Percentiles rank a stretch among this genome's conserved stretches.
Evolutionary conservation across 2,113 vertebrate species (phyloP).

Genomic region (Climacteris rufus): DNA sequence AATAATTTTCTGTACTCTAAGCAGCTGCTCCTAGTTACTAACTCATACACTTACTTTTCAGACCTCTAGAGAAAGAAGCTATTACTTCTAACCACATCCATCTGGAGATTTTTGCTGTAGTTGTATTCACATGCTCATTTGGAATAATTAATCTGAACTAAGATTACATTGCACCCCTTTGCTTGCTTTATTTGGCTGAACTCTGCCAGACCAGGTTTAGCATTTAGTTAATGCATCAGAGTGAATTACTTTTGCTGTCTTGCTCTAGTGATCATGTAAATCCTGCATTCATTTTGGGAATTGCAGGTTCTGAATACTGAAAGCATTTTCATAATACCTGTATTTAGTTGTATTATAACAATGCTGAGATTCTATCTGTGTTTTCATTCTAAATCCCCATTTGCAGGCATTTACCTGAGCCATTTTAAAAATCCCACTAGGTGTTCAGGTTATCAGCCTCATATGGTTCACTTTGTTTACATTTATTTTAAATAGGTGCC

Average conservation of each 20-base stretch:
- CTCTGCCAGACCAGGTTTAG: constrained; percentile 8
- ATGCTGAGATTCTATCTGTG: constrained; percentile 47
- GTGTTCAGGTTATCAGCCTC: constrained; percentile 50
- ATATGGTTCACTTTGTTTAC: background rate
- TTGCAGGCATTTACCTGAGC: constrained; percentile 64
- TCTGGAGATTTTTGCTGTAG: constrained; percentile 48
- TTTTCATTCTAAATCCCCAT: constrained; percentile 70
- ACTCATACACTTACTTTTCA: background rate
- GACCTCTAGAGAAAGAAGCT: constrained; percentile 42
- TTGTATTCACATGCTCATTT: constrained; percentile 51
- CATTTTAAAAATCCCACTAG: constrained; percentile 62
- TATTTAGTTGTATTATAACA: constrained; percentile 57
- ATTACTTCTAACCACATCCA: constrained; percentile 3
- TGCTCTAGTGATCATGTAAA: constrained; percentile 67
- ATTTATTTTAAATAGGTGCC: constrained; percentile 13
- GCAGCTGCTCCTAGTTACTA: background rate
- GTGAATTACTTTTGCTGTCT: constrained; percentile 49
- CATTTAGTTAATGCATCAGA: constrained; percentile 59
- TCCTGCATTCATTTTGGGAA: constrained; percentile 71
- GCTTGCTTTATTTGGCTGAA: constrained; percentile 46
- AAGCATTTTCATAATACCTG: constrained; percentile 69
- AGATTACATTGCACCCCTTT: constrained; percentile 42
- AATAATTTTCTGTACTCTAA: background rate
- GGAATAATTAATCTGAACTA: constrained; percentile 60
- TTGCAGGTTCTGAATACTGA: constrained; percentile 69